These are phyloP conservation scores for Brachyptera risi DNA, from an alignment of 2,888 invertebrate species.

Conservation along the genomic window DNA sequence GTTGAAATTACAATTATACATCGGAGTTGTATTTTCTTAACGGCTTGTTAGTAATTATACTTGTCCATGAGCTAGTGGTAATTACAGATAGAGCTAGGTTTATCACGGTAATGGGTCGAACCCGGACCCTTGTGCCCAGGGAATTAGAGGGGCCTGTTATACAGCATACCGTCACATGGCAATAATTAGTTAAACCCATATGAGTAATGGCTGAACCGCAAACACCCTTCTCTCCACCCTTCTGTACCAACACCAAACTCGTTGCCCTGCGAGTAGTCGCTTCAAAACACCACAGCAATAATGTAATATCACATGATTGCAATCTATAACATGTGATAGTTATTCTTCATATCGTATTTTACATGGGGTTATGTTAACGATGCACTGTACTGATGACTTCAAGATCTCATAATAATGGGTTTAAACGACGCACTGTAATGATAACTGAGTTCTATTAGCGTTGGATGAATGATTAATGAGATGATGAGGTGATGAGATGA, in stretches of 20 bases:
- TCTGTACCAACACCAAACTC: neutral
- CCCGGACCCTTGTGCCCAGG: constrained; percentile 13
- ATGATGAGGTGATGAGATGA: no score
- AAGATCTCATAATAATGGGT: no score
- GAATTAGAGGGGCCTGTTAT: constrained; percentile 13
- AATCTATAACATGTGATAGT: no score
- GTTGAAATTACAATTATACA: neutral
- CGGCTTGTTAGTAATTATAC: constrained; percentile 17
- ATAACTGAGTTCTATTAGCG: no score
- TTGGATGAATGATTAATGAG: no score
- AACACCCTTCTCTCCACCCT: neutral
- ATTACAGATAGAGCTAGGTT: constrained; percentile 22
- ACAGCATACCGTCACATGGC: constrained; percentile 10
- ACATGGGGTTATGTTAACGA: no score
- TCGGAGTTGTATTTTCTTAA: constrained; percentile 20
- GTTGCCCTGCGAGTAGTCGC: neutral
- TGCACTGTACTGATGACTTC: no score
- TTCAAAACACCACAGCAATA: neutral
- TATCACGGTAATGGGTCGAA: constrained; percentile 22
- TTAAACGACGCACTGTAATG: no score
- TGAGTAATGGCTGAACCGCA: constrained; percentile 19
- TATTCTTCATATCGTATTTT: no score
- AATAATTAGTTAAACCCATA: constrained; percentile 23
- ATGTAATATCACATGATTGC: no score
- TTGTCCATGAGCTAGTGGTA: constrained; percentile 7